Evolutionary conservation across 2,113 vertebrate genomes (phyloP).

Genomic region (Aldabrachelys gigantea): DNA sequence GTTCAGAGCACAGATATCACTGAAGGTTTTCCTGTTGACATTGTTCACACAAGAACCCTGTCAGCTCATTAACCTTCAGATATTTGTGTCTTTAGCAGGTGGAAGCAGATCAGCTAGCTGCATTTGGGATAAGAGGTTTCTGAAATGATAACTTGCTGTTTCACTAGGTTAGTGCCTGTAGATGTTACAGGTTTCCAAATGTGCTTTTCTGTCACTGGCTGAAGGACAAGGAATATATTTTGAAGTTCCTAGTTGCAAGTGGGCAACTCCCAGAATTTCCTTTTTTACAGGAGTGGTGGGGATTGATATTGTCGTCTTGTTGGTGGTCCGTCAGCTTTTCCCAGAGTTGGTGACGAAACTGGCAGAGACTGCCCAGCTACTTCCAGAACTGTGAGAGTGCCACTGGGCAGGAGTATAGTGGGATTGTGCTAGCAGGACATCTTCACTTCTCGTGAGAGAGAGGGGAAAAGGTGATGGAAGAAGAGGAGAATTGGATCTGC

Average conservation of each 20-base stretch:
- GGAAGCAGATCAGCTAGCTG: neutral
- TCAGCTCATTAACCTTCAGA: conserved; percentile 4
- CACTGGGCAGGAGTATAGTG: neutral
- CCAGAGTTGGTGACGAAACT: neutral
- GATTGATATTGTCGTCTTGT: neutral
- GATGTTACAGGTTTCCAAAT: neutral
- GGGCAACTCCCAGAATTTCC: neutral
- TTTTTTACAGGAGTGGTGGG: neutral
- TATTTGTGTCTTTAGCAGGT: neutral
- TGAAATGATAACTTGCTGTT: neutral
- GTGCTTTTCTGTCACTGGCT: rapidly evolving
- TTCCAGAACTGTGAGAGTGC: neutral
- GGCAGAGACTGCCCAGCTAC: neutral
- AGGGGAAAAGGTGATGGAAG: neutral
- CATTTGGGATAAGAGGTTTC: neutral
- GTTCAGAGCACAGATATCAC: conserved; percentile 3
- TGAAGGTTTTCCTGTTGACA: conserved; percentile 57
- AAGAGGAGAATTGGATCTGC: neutral
- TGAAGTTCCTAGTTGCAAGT: neutral
- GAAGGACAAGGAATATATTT: neutral
- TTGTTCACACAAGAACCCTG: neutral
- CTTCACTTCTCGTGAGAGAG: neutral
- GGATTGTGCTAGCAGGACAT: neutral
- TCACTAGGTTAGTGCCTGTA: neutral
- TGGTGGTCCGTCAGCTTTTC: neutral